Evolutionary conservation across 2,797 vertebrate species (phyloP).

Genomic region (Hoplostethus mediterraneus): DNA sequence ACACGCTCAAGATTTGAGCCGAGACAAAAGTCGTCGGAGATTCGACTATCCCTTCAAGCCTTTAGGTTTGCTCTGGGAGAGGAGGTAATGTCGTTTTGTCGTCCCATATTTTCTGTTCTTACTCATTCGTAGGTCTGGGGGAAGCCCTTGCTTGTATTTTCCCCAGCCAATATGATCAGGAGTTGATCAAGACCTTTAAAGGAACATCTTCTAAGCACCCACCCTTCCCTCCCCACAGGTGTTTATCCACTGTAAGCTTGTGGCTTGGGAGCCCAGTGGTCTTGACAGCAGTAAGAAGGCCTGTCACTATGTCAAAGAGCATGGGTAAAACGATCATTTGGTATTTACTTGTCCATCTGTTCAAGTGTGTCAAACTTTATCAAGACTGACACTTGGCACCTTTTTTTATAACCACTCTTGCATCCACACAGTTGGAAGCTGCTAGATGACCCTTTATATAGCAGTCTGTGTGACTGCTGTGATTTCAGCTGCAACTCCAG

Average conservation of each 20-base stretch:
- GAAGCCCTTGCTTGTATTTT: neutral
- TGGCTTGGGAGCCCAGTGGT: constrained; percentile 75
- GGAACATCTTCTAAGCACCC: too few species aligned
- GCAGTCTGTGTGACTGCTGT: constrained; percentile 80
- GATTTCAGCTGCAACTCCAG: constrained; percentile 75
- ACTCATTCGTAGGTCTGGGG: neutral
- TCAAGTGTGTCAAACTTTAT: neutral
- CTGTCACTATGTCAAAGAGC: constrained; percentile 81
- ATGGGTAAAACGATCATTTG: constrained; percentile 54
- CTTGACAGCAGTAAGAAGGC: constrained; percentile 76
- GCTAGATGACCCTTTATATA: constrained; percentile 72
- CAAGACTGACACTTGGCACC: too few species aligned
- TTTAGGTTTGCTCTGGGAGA: constrained; percentile 79
- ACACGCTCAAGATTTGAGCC: constrained; percentile 75
- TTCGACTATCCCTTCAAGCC: constrained; percentile 79
- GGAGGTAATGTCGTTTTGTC: constrained; percentile 57
- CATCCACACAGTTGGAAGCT: constrained; percentile 77
- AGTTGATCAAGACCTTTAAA: too few species aligned
- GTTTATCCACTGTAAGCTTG: constrained; percentile 85
- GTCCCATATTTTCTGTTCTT: neutral
- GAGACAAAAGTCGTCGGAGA: constrained; percentile 67
- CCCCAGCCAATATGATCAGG: too few species aligned
- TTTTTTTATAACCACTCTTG: neutral
- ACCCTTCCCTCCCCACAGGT: constrained; percentile 71
- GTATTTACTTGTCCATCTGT: too few species aligned